Evolutionary conservation across 2,888 invertebrate genomes (phyloP).

Genomic region (Vanessa cardui): DNA sequence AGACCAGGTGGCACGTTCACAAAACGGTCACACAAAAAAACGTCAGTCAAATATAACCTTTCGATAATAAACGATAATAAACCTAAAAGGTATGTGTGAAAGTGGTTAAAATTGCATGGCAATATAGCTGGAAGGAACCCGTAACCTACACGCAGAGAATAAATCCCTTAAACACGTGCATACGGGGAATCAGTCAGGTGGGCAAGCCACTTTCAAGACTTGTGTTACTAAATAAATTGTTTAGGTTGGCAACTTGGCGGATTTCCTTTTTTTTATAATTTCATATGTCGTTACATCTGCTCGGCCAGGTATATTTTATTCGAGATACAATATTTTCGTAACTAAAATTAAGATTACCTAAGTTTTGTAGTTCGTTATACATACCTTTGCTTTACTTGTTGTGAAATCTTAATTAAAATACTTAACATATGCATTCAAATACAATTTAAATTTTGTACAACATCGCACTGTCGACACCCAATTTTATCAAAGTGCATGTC

Average conservation of each 20-base stretch:
- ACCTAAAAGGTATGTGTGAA: conserved; percentile 48
- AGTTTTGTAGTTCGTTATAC: background rate
- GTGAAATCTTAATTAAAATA: no score
- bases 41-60: conserved; percentile 58
- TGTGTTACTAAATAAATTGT: conserved; percentile 54
- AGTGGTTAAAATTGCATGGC: conserved; percentile 60
- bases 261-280: conserved; percentile 41
- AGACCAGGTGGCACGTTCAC: conserved; percentile 77
- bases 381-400: no score
- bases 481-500: no score
- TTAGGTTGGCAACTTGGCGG: conserved; percentile 50
- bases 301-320: conserved; percentile 25
- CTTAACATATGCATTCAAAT: no score
- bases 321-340: conserved; percentile 7
- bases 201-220: conserved; percentile 52
- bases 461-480: no score
- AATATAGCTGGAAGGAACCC: conserved; percentile 51
- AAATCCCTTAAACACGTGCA: conserved; percentile 78
- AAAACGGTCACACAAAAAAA: conserved; percentile 65
- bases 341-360: background rate
- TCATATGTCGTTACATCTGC: conserved; percentile 35
- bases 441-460: no score
- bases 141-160: conserved; percentile 62
- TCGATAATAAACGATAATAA: conserved; percentile 48
- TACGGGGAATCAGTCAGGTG: conserved; percentile 72